Conservation (phyloP, 2,797 vertebrate species). For the Spea hammondii region DNA sequence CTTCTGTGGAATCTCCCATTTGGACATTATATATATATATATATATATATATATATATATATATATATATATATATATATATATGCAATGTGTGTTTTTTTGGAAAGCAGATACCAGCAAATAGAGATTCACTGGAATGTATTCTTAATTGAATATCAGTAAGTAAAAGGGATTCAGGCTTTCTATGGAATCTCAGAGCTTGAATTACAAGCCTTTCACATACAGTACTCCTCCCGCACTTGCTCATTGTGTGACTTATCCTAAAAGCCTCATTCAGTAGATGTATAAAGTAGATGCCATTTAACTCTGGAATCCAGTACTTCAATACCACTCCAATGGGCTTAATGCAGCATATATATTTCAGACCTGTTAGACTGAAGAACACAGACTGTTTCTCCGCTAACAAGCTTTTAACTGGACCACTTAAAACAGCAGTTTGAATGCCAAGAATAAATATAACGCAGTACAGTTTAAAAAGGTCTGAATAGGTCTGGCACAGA, state of each 20-base stretch:
- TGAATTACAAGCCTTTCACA: conserved; percentile 39
- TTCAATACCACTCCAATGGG: conserved; percentile 30
- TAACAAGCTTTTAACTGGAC: conserved; percentile 38
- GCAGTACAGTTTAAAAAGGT: conserved; percentile 3
- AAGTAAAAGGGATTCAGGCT: conserved; percentile 14
- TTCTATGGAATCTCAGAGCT: conserved; percentile 14
- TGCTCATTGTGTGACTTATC: conserved; percentile 22
- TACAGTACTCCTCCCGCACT: background rate
- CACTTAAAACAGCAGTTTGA: conserved; percentile 31
- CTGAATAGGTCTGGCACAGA: background rate
- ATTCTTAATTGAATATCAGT: conserved; percentile 38
- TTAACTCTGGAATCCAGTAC: conserved; percentile 25
- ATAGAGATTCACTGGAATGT: conserved; percentile 25
- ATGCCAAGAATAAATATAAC: conserved; percentile 31
- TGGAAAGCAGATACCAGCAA: conserved; percentile 11
- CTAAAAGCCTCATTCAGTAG: conserved; percentile 43
- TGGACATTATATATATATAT: no score
- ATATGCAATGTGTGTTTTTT: background rate
- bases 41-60: no score
- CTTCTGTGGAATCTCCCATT: no score
- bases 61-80: no score
- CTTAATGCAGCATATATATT: conserved; percentile 46
- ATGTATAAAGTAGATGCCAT: conserved; percentile 33
- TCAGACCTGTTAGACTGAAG: conserved; percentile 26
- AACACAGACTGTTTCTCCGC: conserved; percentile 28